Evolutionary conservation across 2,113 vertebrate species (phyloP).

Genomic region (Odobenus rosmarus): DNA sequence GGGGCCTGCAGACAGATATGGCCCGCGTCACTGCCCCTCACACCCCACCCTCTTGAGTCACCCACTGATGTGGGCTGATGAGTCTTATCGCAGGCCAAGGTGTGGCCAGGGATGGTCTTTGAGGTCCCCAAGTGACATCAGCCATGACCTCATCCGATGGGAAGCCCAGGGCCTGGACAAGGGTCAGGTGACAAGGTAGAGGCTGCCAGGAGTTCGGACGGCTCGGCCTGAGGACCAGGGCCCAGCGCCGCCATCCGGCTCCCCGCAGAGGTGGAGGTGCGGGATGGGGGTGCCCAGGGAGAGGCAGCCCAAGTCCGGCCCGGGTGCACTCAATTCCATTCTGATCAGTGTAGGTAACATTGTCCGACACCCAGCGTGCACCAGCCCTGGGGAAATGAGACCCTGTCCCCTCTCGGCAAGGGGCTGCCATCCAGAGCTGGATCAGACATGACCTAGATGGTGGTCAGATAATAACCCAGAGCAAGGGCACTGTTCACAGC

Average conservation of each 20-base stretch:
- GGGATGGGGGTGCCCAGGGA: background rate
- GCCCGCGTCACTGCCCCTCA: background rate
- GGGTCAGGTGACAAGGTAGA: background rate
- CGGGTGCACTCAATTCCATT: background rate
- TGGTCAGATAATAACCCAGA: fast-evolving
- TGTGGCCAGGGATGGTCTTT: background rate
- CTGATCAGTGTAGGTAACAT: fast-evolving
- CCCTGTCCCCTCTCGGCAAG: fast-evolving
- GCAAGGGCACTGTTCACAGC: background rate
- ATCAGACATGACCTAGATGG: background rate
- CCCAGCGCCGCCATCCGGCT: fast-evolving
- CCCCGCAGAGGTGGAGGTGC: background rate
- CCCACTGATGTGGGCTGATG: background rate
- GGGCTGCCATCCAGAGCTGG: fast-evolving
- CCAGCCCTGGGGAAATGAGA: no score
- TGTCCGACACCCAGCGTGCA: fast-evolving
- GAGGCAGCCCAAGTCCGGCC: fast-evolving
- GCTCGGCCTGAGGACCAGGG: fast-evolving
- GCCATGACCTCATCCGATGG: background rate
- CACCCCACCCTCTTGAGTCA: slow-evolving; percentile 58
- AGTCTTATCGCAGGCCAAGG: background rate
- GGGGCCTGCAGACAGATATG: background rate
- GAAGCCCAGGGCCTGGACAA: background rate
- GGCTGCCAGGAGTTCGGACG: background rate
- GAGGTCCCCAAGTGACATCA: background rate